Evolutionary conservation across 1,140 invertebrate species (phyloP).

Genomic region (Zaprionus inermis): DNA sequence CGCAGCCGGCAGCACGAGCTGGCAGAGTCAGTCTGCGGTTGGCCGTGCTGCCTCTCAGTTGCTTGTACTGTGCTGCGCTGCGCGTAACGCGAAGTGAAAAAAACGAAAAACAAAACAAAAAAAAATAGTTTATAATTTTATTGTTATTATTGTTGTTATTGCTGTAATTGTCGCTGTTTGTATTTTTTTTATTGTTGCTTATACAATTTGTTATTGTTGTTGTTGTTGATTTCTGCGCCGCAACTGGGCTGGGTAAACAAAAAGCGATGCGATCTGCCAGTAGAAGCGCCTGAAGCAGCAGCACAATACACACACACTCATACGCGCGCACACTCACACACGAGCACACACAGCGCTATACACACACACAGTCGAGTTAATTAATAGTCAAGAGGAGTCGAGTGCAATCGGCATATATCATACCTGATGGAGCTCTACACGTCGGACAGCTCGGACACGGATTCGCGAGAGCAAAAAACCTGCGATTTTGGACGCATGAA

Average conservation of each 20-base stretch:
- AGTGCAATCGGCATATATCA: too few relatives aligned
- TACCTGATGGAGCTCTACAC: slow-evolving; percentile 89
- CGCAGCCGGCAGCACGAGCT: not conserved
- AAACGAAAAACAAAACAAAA: not conserved
- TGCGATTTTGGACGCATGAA: slow-evolving; percentile 89
- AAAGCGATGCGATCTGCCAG: slow-evolving; percentile 41
- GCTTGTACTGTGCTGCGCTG: slow-evolving; percentile 8
- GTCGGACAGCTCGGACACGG: slow-evolving; percentile 92
- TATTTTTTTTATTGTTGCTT: slow-evolving; percentile 20
- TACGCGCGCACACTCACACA: not conserved
- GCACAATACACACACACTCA: slow-evolving; percentile 16
- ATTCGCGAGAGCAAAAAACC: slow-evolving; percentile 87
- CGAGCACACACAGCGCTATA: not conserved
- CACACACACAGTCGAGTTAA: not conserved
- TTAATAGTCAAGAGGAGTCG: not conserved
- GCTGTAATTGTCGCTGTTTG: too few relatives aligned
- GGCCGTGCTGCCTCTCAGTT: slow-evolving; percentile 1
- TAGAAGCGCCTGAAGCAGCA: slow-evolving; percentile 38
- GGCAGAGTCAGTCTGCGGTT: slow-evolving; percentile 8
- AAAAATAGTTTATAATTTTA: slow-evolving; percentile 5
- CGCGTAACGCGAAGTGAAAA: not conserved
- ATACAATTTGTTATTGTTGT: slow-evolving; percentile 16
- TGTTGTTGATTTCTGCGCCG: slow-evolving; percentile 34
- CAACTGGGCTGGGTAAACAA: slow-evolving; percentile 31
- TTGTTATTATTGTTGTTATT: slow-evolving; percentile 1